Conservation (phyloP, 2,888 invertebrate genomes). For the Ochlodes sylvanus region DNA sequence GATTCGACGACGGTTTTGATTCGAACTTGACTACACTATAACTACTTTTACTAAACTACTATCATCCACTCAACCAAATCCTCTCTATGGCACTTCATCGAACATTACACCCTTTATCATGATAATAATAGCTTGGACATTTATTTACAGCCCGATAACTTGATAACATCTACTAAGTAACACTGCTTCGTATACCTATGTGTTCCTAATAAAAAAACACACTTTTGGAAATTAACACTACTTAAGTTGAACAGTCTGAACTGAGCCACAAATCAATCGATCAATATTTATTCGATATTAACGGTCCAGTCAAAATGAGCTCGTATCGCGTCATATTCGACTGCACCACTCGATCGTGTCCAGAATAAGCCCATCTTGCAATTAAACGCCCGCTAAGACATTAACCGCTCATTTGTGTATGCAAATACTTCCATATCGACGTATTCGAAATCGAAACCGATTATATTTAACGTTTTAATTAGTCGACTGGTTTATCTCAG, state of each 20-base stretch:
- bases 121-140: no score
- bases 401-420: constrained; percentile 22
- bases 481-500: constrained; percentile 58
- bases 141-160: neutral
- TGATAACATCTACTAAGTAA: no score
- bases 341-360: constrained; percentile 21
- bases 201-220: no score
- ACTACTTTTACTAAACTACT: neutral
- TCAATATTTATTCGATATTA: no score
- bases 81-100: neutral
- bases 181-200: no score
- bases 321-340: no score
- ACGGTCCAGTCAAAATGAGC: no score
- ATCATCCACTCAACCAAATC: neutral
- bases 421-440: constrained; percentile 26
- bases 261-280: no score
- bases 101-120: neutral
- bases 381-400: constrained; percentile 32
- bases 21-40: neutral
- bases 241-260: no score
- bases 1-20: no score
- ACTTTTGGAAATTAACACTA: no score
- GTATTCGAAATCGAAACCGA: constrained; percentile 60
- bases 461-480: constrained; percentile 75
- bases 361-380: constrained; percentile 20